These are phyloP conservation scores for Phylloscopus whistleri DNA, from an alignment of 2,113 vertebrate species.

Conservation along the genomic window DNA sequence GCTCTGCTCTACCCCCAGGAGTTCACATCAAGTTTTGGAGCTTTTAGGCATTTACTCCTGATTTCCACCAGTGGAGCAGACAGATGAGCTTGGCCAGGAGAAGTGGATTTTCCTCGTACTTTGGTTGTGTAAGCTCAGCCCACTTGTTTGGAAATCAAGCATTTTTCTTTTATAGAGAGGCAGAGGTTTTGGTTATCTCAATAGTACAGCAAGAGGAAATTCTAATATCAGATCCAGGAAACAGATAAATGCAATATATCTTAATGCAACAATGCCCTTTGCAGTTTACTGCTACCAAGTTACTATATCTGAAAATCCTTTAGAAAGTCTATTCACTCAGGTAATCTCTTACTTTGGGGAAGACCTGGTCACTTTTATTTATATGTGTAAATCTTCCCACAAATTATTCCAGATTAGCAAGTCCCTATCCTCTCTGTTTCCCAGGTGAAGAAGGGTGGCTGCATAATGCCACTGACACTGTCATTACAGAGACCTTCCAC, in stretches of 20 bases:
- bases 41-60: neutral
- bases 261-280: neutral
- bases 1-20: neutral
- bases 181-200: neutral
- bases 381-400: slow-evolving; percentile 63
- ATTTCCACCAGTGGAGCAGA: neutral
- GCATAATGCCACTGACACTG: neutral
- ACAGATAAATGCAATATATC: neutral
- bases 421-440: neutral
- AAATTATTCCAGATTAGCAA: slow-evolving; percentile 29
- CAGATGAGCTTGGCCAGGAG: neutral
- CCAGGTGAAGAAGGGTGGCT: neutral
- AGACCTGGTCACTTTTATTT: slow-evolving; percentile 54
- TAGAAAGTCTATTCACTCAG: neutral
- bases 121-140: neutral
- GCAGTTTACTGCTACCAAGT: neutral
- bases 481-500: neutral
- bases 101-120: neutral
- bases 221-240: neutral
- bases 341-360: neutral
- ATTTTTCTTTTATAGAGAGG: neutral
- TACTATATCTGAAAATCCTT: neutral
- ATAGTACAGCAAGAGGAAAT: neutral
- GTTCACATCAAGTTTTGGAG: neutral
- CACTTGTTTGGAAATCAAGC: neutral